Base-by-base conservation (phyloP, 2,888 invertebrate genomes). In the Brachyopa scutellaris region DNA sequence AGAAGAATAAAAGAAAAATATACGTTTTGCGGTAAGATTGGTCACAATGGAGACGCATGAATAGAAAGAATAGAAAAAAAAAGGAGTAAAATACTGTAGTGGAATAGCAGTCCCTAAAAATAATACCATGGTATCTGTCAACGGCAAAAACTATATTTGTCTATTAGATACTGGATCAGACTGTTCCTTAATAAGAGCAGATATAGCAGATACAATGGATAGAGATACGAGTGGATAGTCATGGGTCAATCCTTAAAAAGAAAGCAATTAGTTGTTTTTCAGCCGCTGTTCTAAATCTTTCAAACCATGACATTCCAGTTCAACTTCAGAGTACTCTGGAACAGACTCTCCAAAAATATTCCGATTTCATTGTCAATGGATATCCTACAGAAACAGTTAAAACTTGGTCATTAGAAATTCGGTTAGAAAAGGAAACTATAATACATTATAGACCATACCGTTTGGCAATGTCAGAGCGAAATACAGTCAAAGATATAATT, bases 131-230 rank as follows among this genome's bases (percentile, higher is more conserved):
- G 40, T 57, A 15, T 40, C 57, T 2, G 26, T 67, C 19, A 7
- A 0, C 1, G 55, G 45, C 6, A 67, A 55, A n/a, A 9, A 19
- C 13, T 57, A 57, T 47, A 8, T 36, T 21, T 69, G 47, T 17
- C 57, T 69, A 6, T 38, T 47, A 19, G 69, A 59, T 8, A 36
- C 57, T 9, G 49, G 69, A 1, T 69, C 69, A 2, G 69, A 69
- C 8, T 26, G 31, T 19, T 69, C 57, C 0, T 29, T 59, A 5
- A 47, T 69, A 15, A 69, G 69, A 17, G 49, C 69, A 13, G 69
- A 69, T 15, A 2, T 57, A 1, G 57, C 9, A 57, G 8, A 57
- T 15, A 17, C 33, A 5, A 8, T 67, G 21, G 4, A 3, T 26
- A 6, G 26, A 26, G 6, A 26, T 26, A 26, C 26, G 26, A 6